These are phyloP conservation scores for Apomyelois bistriatella DNA, from an alignment of 2,888 invertebrate genomes.

Conservation along the genomic window DNA sequence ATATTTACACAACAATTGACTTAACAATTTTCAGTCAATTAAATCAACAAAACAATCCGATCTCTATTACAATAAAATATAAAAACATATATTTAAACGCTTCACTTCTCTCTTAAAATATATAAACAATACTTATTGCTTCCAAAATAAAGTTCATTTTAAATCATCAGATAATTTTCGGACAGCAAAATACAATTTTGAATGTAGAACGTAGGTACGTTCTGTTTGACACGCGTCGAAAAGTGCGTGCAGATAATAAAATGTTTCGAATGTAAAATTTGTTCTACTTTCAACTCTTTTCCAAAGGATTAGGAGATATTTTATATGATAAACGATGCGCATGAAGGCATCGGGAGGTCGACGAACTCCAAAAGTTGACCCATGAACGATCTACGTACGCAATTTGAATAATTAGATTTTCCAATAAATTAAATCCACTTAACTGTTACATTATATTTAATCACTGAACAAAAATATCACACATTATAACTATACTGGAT, in stretches of 20 bases:
- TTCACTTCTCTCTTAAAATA: no score
- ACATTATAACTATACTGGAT: no score
- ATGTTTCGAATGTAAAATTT: not conserved
- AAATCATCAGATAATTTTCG: not conserved
- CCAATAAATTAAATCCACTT: conserved; percentile 9
- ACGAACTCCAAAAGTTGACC: conserved; percentile 37
- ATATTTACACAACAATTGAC: conserved; percentile 22
- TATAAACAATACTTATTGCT: conserved; percentile 15
- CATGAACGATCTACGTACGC: conserved; percentile 2
- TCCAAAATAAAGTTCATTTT: conserved; percentile 27
- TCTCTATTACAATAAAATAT: conserved; percentile 44
- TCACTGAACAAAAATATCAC: no score
- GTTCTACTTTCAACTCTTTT: conserved; percentile 9
- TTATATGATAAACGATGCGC: not conserved
- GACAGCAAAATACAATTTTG: conserved; percentile 19
- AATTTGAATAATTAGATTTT: conserved; percentile 14
- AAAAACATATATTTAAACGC: conserved; percentile 26
- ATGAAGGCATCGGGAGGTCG: conserved; percentile 22
- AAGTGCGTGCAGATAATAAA: conserved; percentile 21
- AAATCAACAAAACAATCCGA: conserved; percentile 74
- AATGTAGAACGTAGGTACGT: conserved; percentile 35
- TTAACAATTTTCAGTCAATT: conserved; percentile 59
- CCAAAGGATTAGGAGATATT: not conserved
- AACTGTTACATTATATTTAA: not conserved
- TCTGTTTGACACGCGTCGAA: conserved; percentile 59